phyloP scores from a whole-genome alignment of 2,888 invertebrate genomes.

The Bruchidius siliquastri region DNA sequence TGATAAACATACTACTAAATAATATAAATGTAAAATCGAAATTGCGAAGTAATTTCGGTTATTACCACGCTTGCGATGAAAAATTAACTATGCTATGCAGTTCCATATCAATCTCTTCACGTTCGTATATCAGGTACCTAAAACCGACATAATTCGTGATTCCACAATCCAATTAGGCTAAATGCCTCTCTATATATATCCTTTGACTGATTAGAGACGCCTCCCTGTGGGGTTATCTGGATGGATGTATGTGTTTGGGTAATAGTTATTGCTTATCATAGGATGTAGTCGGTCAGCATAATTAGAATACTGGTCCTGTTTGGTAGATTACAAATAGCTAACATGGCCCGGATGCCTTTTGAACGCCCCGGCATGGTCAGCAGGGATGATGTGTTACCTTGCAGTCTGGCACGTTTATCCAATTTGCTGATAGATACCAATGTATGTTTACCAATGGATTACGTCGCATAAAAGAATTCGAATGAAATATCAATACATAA shows the following conservation, averaged over 20 bases:
- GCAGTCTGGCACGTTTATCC: not conserved
- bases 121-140: no score
- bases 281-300: conserved; percentile 11
- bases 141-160: not conserved
- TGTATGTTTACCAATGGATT: no score
- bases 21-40: no score
- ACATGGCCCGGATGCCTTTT: not conserved
- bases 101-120: no score
- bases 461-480: no score
- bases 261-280: conserved; percentile 14
- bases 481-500: no score
- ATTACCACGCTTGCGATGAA: no score
- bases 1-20: no score
- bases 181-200: conserved; percentile 2
- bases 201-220: conserved; percentile 7
- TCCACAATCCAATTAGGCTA: not conserved
- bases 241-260: conserved; percentile 6
- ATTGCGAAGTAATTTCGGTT: no score
- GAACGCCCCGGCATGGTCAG: not conserved
- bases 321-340: not conserved
- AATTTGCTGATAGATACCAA: not conserved
- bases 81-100: no score
- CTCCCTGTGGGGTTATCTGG: conserved; percentile 1
- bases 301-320: conserved; percentile 6
- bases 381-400: not conserved